Evolutionary conservation across 1,140 invertebrate species (phyloP).

Genomic region (Drosophila melanica): DNA sequence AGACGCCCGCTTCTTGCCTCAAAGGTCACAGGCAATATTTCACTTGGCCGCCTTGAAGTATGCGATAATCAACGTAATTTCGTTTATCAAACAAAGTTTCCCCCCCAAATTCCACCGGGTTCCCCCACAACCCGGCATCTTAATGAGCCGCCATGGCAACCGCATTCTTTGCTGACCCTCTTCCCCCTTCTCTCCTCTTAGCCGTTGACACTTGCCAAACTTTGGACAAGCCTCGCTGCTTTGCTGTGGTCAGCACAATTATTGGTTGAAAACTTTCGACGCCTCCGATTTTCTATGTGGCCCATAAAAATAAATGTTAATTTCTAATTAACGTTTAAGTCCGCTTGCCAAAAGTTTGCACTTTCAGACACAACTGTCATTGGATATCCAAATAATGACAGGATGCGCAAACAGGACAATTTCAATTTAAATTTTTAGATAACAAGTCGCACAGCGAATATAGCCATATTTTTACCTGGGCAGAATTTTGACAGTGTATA

Average conservation of each 20-base stretch:
- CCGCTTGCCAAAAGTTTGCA: slow-evolving; percentile 29
- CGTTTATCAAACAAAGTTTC: slow-evolving; percentile 36
- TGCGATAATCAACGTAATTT: slow-evolving; percentile 54
- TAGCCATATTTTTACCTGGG: too few relatives aligned
- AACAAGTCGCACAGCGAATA: too few relatives aligned
- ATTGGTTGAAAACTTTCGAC: slow-evolving; percentile 18
- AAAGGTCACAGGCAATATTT: slow-evolving; percentile 51
- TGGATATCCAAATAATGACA: slow-evolving; percentile 42
- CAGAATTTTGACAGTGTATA: too few relatives aligned
- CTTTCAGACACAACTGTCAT: slow-evolving; percentile 46
- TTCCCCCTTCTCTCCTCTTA: not conserved
- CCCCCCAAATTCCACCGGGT: not conserved
- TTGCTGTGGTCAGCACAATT: slow-evolving; percentile 21
- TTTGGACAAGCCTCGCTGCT: slow-evolving; percentile 24
- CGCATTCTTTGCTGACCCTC: slow-evolving; percentile 8
- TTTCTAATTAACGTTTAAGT: slow-evolving; percentile 51
- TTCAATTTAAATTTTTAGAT: too few relatives aligned
- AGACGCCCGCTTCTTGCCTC: not conserved
- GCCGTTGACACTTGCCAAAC: slow-evolving; percentile 24
- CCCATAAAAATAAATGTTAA: slow-evolving; percentile 56
- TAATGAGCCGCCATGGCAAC: slow-evolving; percentile 41
- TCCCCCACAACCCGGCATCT: slow-evolving; percentile 3
- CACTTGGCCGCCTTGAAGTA: slow-evolving; percentile 41
- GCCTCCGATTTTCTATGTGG: too few relatives aligned
- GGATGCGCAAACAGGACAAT: not conserved